phyloP scores from a whole-genome alignment of 2,888 invertebrate genomes.

The Eustalomyia histrio region DNA sequence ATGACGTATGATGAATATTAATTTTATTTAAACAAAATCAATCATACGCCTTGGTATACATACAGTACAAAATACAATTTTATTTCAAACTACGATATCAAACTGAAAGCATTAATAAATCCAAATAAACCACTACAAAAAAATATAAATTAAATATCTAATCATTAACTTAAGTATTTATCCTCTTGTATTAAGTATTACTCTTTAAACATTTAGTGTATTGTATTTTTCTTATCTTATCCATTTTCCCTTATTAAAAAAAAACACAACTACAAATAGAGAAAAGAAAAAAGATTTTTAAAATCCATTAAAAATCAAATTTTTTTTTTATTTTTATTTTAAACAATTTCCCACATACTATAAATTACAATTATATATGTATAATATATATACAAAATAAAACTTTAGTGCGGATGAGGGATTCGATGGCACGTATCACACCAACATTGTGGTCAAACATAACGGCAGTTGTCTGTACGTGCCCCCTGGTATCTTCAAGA shows the following conservation, averaged over 20 bases:
- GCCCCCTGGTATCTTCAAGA: conserved; percentile 99
- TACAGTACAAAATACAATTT: too few relatives aligned
- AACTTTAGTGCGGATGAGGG: conserved; percentile 97
- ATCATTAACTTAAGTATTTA: background rate
- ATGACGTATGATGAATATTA: too few relatives aligned
- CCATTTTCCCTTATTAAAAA: conserved; percentile 3
- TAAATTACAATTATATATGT: conserved; percentile 62
- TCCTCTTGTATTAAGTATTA: background rate
- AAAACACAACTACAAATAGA: background rate
- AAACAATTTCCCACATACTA: conserved; percentile 23
- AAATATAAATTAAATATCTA: background rate
- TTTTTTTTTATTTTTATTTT: conserved; percentile 27
- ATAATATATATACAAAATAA: conserved; percentile 28
- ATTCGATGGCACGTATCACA: conserved; percentile 99
- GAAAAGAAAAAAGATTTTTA: background rate
- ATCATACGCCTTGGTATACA: too few relatives aligned
- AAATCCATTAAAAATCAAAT: conserved; percentile 31
- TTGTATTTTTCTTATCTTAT: background rate
- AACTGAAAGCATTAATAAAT: background rate
- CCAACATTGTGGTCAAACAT: conserved; percentile 99
- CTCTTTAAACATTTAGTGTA: background rate
- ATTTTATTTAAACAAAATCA: too few relatives aligned
- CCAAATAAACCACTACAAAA: background rate
- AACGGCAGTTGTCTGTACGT: conserved; percentile 99
- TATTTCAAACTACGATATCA: background rate